Percentiles rank a stretch among this genome's conserved stretches.
These are phyloP conservation scores for Salarias fasciatus DNA, from an alignment of 2,797 vertebrate genomes.

Conservation along the genomic window DNA sequence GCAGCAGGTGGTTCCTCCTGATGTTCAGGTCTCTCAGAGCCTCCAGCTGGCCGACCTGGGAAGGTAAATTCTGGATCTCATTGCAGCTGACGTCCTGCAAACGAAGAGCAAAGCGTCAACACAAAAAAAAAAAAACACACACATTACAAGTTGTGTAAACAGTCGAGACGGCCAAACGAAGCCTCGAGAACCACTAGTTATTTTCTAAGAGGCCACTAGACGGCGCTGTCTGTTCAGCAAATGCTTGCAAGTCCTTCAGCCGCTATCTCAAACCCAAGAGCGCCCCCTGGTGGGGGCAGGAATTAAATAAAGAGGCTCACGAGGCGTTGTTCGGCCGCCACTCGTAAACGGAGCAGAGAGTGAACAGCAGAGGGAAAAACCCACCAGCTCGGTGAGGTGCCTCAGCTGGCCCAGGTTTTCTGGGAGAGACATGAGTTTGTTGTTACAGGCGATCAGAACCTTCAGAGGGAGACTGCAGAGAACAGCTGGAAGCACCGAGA, in stretches of 20 bases:
- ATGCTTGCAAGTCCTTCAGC: too few species aligned
- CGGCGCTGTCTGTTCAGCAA: too few species aligned
- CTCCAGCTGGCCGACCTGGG: conserved; percentile 91
- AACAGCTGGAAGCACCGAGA: conserved; percentile 90
- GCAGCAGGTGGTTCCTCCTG: conserved; percentile 92
- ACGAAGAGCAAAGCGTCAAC: neutral
- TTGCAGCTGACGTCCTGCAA: conserved; percentile 97
- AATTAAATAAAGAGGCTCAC: too few species aligned
- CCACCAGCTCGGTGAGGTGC: conserved; percentile 93
- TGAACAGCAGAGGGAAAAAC: conserved; percentile 47
- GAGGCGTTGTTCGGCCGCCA: too few species aligned
- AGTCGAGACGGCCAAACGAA: too few species aligned
- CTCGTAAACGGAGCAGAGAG: too few species aligned
- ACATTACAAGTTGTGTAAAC: too few species aligned
- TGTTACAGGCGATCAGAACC: conserved; percentile 96
- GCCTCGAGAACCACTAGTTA: too few species aligned
- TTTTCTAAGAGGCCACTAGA: too few species aligned
- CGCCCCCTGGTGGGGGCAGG: too few species aligned
- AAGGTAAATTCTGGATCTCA: conserved; percentile 94
- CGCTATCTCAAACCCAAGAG: too few species aligned
- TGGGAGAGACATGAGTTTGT: conserved; percentile 94
- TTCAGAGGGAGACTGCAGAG: conserved; percentile 93
- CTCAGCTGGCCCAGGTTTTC: conserved; percentile 92
- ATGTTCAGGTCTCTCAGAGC: conserved; percentile 93
- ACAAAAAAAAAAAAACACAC: too few species aligned